Base-by-base conservation (phyloP, 1,140 invertebrate genomes). In the Aphis gossypii region DNA sequence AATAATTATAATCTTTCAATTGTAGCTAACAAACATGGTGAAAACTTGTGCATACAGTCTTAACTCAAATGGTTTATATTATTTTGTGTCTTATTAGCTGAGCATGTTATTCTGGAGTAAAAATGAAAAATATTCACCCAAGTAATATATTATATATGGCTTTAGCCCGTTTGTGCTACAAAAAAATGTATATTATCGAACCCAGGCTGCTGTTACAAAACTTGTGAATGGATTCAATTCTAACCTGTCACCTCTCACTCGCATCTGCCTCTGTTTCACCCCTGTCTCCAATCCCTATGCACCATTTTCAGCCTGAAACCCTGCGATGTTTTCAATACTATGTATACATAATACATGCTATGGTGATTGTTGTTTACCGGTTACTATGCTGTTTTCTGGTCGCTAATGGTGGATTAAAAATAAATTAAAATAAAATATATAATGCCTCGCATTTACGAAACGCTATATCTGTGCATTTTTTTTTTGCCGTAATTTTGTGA, bases 361-460 rank as follows among this genome's bases (percentile, higher is more conserved):
- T 92, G 91, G 91, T 92, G 91, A 92, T 92, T 92, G 91, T 92
- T 83, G 21, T 92, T 92, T 92, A 92, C 76, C 91, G 68, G 91
- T 92, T 84, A 92, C 76, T 84, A 92, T 84, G 91, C 91, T 92
- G 91, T 92, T 92, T 92, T 44, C 56, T 92, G 76, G 91, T 92
- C 90, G 90, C 91, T 92, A 92, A 92, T 7, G 91, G 91, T 92
- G 91, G 91, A 84, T 83, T 92, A 92, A 92, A 92, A 48, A 83
- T 46, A 82, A 83, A 82, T 92, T 92, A 51, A 51, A 83, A 46
- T 60, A 18, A 41, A 48, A 83, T 41, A 84, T 30, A 83, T 92
- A 92, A 92, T 92, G 91, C 91, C 91, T 92, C 76, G 91, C 91
- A 92, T 92, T 92, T 92, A 92, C 46, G 91, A 92, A 68, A 92